These are phyloP conservation scores for Lasioglossum vierecki DNA, from an alignment of 2,888 invertebrate species.

Conservation along the genomic window DNA sequence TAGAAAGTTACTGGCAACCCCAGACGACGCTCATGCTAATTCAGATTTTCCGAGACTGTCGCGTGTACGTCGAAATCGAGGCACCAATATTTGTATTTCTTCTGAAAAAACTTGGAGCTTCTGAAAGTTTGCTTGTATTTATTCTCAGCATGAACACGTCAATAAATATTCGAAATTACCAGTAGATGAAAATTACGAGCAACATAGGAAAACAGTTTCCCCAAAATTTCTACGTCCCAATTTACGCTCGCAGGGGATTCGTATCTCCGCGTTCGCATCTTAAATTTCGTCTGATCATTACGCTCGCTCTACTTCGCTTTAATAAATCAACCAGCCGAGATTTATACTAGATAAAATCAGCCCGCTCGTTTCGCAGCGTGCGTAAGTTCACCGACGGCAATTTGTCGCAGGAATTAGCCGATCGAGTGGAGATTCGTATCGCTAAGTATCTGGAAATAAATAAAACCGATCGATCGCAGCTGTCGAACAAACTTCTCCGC, in stretches of 20 bases:
- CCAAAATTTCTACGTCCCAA: background rate
- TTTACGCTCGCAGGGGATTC: background rate
- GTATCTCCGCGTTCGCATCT: background rate
- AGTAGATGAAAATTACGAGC: background rate
- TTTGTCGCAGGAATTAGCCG: constrained; percentile 14
- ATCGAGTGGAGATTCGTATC: constrained; percentile 20
- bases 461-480: constrained; percentile 13
- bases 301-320: background rate
- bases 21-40: constrained; percentile 8
- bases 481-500: constrained; percentile 12
- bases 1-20: background rate
- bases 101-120: too few relatives aligned
- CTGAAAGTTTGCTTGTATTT: too few relatives aligned
- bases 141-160: too few relatives aligned
- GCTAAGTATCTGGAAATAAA: constrained; percentile 7
- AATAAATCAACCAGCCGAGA: background rate
- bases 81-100: background rate
- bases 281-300: background rate
- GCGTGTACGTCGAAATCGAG: background rate
- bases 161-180: background rate
- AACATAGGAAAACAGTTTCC: background rate
- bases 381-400: constrained; percentile 7
- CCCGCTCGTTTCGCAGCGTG: background rate
- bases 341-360: constrained; percentile 5
- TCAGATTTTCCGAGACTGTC: background rate